phyloP scores from a whole-genome alignment of 2,797 vertebrate species.

The Distichodus sexfasciatus region DNA sequence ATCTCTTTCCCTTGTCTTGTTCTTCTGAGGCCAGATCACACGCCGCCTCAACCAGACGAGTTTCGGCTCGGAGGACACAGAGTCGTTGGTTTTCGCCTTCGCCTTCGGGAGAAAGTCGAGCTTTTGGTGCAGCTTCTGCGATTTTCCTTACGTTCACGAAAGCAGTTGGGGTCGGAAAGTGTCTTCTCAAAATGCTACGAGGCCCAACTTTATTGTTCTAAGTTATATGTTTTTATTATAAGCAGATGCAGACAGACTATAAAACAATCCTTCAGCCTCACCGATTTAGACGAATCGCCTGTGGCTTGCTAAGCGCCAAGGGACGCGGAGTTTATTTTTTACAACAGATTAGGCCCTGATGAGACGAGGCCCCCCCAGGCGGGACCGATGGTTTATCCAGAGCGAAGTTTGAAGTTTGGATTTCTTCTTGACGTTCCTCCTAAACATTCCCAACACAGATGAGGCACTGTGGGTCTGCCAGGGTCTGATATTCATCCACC shows the following conservation, averaged over 20 bases:
- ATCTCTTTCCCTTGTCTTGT: conserved; percentile 58
- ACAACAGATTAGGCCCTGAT: conserved; percentile 34
- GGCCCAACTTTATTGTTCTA: conserved; percentile 53
- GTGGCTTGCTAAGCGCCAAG: conserved; percentile 29
- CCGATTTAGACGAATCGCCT: conserved; percentile 10
- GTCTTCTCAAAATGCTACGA: too few relatives aligned
- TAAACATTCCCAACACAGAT: background rate
- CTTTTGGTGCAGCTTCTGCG: conserved; percentile 65
- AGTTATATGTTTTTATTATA: conserved; percentile 27
- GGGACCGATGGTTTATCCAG: conserved; percentile 24
- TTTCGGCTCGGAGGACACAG: conserved; percentile 62
- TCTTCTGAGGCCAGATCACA: conserved; percentile 67
- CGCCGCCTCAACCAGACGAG: too few relatives aligned
- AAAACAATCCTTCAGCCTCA: conserved; percentile 28
- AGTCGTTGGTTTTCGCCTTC: too few relatives aligned
- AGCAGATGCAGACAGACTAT: conserved; percentile 42
- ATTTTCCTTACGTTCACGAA: conserved; percentile 59
- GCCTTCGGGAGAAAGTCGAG: conserved; percentile 52
- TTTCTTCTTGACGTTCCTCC: background rate
- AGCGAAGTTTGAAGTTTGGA: conserved; percentile 2
- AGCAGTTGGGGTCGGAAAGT: conserved; percentile 66
- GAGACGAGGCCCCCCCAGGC: conserved; percentile 30
- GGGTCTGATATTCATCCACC: conserved; percentile 9
- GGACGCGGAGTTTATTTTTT: conserved; percentile 47
- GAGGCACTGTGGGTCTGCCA: background rate